Conservation (phyloP, 2,113 vertebrate genomes). For the Xiphophorus hellerii region DNA sequence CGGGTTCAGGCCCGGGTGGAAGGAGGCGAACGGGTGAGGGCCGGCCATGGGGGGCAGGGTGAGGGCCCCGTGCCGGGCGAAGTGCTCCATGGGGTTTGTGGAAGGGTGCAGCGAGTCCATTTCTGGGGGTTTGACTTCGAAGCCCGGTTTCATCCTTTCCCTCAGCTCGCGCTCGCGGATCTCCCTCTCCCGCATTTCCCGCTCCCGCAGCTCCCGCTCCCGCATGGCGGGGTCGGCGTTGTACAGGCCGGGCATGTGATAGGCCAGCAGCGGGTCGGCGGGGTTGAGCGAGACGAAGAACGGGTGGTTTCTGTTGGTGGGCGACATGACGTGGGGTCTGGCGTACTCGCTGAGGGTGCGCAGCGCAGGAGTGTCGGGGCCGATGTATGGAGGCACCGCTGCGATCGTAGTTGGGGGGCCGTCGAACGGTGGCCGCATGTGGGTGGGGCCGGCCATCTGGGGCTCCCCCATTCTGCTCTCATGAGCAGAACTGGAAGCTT, state of each 20-base stretch:
- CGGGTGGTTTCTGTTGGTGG: constrained; percentile 96
- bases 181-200: constrained; percentile 91
- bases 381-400: constrained; percentile 95
- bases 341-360: constrained; percentile 98
- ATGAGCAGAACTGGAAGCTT: constrained; percentile 92
- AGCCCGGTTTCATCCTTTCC: constrained; percentile 98
- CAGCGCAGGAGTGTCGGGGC: constrained; percentile 93
- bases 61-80: constrained; percentile 94
- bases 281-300: constrained; percentile 98
- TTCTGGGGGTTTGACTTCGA: constrained; percentile 97
- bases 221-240: constrained; percentile 93
- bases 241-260: constrained; percentile 96
- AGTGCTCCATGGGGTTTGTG: constrained; percentile 99
- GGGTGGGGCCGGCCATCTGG: constrained; percentile 86
- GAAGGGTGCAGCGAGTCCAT: constrained; percentile 93
- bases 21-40: constrained; percentile 93
- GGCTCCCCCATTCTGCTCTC: constrained; percentile 89
- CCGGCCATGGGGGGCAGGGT: constrained; percentile 90
- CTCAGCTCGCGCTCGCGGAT: constrained; percentile 92
- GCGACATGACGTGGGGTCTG: constrained; percentile 97
- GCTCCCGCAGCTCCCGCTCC: constrained; percentile 92
- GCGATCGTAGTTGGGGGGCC: constrained; percentile 94
- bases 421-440: constrained; percentile 91
- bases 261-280: constrained; percentile 91
- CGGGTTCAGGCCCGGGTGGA: constrained; percentile 94